These are phyloP conservation scores for Elephantulus edwardii DNA, from an alignment of 2,113 vertebrate genomes.

Conservation along the genomic window DNA sequence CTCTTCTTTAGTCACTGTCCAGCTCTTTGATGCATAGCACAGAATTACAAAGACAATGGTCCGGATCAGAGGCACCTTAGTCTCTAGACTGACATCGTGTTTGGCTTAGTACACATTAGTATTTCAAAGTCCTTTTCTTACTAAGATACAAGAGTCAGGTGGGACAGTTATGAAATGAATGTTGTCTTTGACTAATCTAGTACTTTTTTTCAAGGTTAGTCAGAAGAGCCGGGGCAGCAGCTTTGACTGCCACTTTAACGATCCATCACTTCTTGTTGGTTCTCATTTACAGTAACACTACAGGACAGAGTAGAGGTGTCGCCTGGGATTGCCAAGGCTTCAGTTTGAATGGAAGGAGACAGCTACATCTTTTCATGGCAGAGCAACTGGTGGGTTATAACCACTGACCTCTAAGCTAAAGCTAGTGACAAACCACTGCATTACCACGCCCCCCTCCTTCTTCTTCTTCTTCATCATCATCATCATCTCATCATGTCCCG, in stretches of 20 bases:
- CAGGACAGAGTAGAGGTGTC: neutral
- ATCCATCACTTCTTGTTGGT: neutral
- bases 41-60: too few species aligned
- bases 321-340: neutral
- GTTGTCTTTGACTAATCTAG: neutral
- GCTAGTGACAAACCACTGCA: neutral
- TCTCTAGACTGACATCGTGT: too few species aligned
- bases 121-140: slow-evolving; percentile 7
- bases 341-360: neutral
- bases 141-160: neutral
- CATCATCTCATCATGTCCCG: too few species aligned
- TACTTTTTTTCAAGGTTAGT: neutral
- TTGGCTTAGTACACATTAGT: too few species aligned
- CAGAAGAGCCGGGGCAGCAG: neutral
- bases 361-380: neutral
- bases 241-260: neutral
- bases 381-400: neutral
- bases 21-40: too few species aligned
- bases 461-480: too few species aligned
- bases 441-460: too few species aligned
- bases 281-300: neutral
- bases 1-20: too few species aligned
- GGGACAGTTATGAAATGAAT: neutral
- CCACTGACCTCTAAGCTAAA: neutral
- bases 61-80: too few species aligned